Percentiles rank a stretch among this genome's conserved stretches.
Conservation (phyloP, 2,888 invertebrate genomes). For the Sphecodes monilicornis region DNA sequence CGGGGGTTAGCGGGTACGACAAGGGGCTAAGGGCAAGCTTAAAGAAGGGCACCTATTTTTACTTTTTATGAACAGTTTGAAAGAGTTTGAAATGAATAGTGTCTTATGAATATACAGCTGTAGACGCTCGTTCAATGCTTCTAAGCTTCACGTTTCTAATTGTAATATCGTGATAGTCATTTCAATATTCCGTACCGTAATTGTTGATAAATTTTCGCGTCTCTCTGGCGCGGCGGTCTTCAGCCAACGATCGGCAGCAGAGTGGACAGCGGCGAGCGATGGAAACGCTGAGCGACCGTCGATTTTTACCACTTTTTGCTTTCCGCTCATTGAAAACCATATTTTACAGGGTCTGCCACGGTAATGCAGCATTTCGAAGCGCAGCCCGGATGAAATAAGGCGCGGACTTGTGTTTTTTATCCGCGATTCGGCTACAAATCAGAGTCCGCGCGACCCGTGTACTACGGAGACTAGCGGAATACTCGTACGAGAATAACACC, state of each 20-base stretch:
- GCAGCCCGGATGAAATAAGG: slow-evolving; percentile 48
- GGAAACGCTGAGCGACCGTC: background rate
- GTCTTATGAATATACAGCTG: no score
- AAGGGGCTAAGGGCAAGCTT: no score
- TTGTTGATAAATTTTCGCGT: background rate
- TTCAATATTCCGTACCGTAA: background rate
- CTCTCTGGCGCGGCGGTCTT: background rate
- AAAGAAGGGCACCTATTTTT: background rate
- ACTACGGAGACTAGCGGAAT: slow-evolving; percentile 55
- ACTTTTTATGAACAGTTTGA: no score
- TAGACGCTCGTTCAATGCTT: no score
- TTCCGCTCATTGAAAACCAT: slow-evolving; percentile 26
- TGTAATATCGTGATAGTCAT: background rate
- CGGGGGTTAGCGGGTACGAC: no score
- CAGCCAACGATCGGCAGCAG: background rate
- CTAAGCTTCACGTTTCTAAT: background rate
- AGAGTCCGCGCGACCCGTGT: slow-evolving; percentile 58
- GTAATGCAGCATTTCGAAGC: slow-evolving; percentile 41
- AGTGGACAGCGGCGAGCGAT: background rate
- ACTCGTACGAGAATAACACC: slow-evolving; percentile 67
- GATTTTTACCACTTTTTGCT: slow-evolving; percentile 11
- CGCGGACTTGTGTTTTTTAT: slow-evolving; percentile 53
- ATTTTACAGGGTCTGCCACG: slow-evolving; percentile 12
- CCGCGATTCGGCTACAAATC: slow-evolving; percentile 66
- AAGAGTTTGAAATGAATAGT: no score